phyloP scores from a whole-genome alignment of 2,888 invertebrate genomes.

The Cephus pulcher region DNA sequence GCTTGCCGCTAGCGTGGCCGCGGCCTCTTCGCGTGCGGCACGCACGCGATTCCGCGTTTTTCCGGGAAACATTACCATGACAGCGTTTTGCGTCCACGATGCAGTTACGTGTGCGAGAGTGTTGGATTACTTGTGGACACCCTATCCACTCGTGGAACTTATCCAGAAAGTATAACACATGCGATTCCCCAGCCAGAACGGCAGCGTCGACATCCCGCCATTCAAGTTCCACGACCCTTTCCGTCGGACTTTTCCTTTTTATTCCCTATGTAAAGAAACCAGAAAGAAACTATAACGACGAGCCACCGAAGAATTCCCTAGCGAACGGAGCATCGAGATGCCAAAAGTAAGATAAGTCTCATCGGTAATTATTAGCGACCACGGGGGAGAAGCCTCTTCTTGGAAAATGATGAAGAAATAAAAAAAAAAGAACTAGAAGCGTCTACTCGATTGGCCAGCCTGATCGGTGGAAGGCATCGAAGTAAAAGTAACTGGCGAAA shows the following conservation, averaged over 20 bases:
- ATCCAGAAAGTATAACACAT: conserved; percentile 22
- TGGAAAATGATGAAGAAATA: background rate
- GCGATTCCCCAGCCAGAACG: conserved; percentile 25
- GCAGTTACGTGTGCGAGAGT: conserved; percentile 31
- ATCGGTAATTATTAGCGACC: background rate
- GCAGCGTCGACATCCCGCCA: background rate
- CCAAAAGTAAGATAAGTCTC: background rate
- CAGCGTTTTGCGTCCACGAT: conserved; percentile 28
- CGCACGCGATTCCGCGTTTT: conserved; percentile 35
- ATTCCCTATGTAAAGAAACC: background rate
- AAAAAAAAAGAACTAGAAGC: background rate
- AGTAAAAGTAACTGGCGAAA: background rate
- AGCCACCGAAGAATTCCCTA: background rate
- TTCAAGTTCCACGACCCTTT: background rate
- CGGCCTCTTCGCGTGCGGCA: conserved; percentile 30
- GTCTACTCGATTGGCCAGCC: background rate
- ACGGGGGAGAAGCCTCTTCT: background rate
- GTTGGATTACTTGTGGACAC: conserved; percentile 21
- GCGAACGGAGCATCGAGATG: background rate
- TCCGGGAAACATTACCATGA: conserved; percentile 37
- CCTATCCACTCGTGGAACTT: conserved; percentile 16
- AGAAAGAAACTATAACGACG: background rate
- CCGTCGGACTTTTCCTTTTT: background rate
- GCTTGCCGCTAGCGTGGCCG: conserved; percentile 29
- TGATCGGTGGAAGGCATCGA: background rate